These are phyloP conservation scores for Corythaixoides concolor DNA, from an alignment of 2,113 vertebrate genomes.

Conservation along the genomic window DNA sequence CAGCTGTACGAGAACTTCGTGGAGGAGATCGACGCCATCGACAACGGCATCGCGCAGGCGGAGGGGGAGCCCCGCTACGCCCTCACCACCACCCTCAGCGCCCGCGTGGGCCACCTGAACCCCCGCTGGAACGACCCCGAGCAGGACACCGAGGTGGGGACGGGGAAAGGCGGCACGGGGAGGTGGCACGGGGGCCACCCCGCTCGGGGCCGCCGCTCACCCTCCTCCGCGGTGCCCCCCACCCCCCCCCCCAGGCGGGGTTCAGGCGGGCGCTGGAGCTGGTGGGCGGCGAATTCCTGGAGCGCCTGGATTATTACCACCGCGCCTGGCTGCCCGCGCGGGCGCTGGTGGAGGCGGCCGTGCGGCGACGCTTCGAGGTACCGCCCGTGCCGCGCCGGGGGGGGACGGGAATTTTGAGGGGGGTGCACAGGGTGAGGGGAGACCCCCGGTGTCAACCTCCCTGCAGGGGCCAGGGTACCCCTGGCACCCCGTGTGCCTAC, in stretches of 20 bases:
- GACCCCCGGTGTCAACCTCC: fast-evolving
- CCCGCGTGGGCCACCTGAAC: conserved; percentile 88
- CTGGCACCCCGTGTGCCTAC: background rate
- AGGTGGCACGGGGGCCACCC: fast-evolving
- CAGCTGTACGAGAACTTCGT: conserved; percentile 95
- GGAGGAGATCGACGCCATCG: conserved; percentile 92
- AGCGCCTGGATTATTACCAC: conserved; percentile 84
- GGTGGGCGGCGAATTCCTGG: conserved; percentile 86
- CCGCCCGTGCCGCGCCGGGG: fast-evolving
- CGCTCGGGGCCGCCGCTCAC: fast-evolving
- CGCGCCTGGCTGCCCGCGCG: conserved; percentile 89
- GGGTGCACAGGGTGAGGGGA: background rate
- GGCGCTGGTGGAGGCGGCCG: conserved; percentile 82
- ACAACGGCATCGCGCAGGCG: conserved; percentile 90
- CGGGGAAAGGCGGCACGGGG: fast-evolving
- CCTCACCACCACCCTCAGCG: conserved; percentile 84
- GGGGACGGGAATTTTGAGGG: fast-evolving
- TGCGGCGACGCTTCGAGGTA: conserved; percentile 83
- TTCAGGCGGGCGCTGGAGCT: conserved; percentile 87
- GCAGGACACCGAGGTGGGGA: conserved; percentile 6
- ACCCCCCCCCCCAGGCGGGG: conserved; percentile 78
- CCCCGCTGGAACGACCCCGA: conserved; percentile 87
- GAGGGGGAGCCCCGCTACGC: conserved; percentile 86
- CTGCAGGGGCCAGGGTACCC: fast-evolving
- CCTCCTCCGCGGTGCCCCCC: background rate